Evolutionary conservation across 2,113 vertebrate species (phyloP).

Genomic region (Natator depressus): DNA sequence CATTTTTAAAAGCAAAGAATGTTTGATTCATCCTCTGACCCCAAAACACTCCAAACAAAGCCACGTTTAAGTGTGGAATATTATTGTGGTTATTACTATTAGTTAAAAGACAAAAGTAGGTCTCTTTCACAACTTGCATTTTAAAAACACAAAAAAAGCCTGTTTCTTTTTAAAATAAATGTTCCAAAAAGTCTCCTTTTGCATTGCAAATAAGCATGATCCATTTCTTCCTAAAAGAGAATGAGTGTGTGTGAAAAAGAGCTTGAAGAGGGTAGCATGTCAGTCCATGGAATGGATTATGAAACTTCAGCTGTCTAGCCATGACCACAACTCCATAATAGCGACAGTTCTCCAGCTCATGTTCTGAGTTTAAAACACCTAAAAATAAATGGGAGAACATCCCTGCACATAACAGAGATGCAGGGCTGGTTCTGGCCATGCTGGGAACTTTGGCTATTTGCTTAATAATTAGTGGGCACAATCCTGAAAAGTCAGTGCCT

Average conservation of each 20-base stretch:
- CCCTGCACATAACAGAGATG: neutral
- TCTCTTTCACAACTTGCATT: neutral
- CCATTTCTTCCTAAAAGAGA: neutral
- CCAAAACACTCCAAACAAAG: neutral
- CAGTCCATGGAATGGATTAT: accelerated
- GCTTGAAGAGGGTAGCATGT: accelerated
- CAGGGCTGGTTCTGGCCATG: neutral
- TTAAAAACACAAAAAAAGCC: accelerated
- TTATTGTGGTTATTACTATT: neutral
- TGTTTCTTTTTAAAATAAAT: neutral
- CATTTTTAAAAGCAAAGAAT: neutral
- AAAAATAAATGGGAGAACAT: neutral
- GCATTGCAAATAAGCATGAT: accelerated
- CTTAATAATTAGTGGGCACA: neutral
- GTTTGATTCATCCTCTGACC: neutral
- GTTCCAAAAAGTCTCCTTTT: neutral
- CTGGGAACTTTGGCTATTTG: neutral
- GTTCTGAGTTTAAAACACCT: neutral
- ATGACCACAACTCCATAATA: neutral
- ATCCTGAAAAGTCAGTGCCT: neutral
- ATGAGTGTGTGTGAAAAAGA: accelerated
- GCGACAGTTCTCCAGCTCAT: neutral
- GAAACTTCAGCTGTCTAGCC: neutral
- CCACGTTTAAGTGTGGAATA: neutral
- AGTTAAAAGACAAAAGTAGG: neutral